Conservation (phyloP, 2,113 vertebrate genomes). For the Corvus hawaiiensis region DNA sequence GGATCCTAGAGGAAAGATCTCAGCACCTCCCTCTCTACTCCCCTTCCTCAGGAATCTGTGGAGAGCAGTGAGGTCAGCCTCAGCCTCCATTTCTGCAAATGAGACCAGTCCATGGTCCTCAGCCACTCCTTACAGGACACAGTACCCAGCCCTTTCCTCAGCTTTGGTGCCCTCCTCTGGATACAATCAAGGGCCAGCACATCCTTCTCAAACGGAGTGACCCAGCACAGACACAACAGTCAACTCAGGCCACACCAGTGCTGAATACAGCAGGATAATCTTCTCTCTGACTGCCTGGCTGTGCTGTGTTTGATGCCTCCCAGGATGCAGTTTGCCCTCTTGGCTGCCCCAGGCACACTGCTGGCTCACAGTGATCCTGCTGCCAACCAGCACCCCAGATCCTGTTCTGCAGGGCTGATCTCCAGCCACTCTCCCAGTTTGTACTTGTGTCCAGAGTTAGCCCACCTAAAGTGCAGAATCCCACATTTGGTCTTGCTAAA, state of each 20-base stretch:
- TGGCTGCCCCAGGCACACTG: neutral
- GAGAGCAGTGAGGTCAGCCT: neutral
- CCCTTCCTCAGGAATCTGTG: neutral
- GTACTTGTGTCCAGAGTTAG: neutral
- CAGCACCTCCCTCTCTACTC: neutral
- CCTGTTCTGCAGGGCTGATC: neutral
- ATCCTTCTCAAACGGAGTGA: accelerated
- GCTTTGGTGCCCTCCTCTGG: neutral
- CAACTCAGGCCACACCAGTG: accelerated
- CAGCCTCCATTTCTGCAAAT: neutral
- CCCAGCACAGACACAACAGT: neutral
- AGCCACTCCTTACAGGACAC: neutral
- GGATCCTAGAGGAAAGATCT: neutral
- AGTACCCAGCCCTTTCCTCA: neutral
- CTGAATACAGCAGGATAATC: accelerated
- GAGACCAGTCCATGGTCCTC: neutral
- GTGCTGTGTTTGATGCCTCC: too few species aligned
- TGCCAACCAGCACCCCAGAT: accelerated
- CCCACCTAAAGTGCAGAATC: neutral
- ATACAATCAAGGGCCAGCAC: accelerated
- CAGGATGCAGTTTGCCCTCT: neutral
- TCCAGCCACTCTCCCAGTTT: neutral
- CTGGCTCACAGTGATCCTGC: neutral
- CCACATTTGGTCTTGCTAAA: neutral
- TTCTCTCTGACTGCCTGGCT: accelerated